A percentile compares a stretch with the other conserved stretches of the same genome.
These are phyloP conservation scores for Sphaerodactylus townsendi DNA, from an alignment of 2,113 vertebrate genomes.

Conservation along the genomic window DNA sequence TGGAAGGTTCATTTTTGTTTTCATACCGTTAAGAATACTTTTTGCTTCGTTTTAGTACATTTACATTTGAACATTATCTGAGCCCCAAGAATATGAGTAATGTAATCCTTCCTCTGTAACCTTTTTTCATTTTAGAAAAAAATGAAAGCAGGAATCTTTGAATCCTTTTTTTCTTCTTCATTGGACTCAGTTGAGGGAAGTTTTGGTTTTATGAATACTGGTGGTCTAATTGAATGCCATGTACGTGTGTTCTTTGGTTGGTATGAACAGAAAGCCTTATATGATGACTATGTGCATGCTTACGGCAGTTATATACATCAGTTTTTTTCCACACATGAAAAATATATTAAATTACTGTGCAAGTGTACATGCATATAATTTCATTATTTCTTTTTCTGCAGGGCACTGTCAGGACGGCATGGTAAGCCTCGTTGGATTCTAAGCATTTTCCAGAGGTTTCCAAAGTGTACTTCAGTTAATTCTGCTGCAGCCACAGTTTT, in stretches of 20 bases:
- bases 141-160: not conserved
- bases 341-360: slow-evolving; percentile 16
- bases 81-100: too few species aligned
- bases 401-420: slow-evolving; percentile 93
- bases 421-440: slow-evolving; percentile 77
- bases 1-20: too few species aligned
- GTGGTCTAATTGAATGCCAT: not conserved
- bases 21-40: too few species aligned
- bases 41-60: not conserved
- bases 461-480: slow-evolving; percentile 6
- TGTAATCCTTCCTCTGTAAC: not conserved
- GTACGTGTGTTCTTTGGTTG: not conserved
- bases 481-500: slow-evolving; percentile 27
- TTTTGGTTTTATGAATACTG: not conserved
- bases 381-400: slow-evolving; percentile 49
- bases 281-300: slow-evolving; percentile 3
- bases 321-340: not conserved
- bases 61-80: not conserved
- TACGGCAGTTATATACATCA: not conserved
- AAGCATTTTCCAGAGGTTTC: slow-evolving; percentile 27
- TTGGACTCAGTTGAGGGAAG: not conserved
- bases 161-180: not conserved
- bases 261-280: slow-evolving; percentile 8
- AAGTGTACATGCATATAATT: slow-evolving; percentile 11
- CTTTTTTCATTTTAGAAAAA: not conserved